These are phyloP conservation scores for Semotilus atromaculatus DNA, from an alignment of 2,797 vertebrate genomes.

Conservation along the genomic window DNA sequence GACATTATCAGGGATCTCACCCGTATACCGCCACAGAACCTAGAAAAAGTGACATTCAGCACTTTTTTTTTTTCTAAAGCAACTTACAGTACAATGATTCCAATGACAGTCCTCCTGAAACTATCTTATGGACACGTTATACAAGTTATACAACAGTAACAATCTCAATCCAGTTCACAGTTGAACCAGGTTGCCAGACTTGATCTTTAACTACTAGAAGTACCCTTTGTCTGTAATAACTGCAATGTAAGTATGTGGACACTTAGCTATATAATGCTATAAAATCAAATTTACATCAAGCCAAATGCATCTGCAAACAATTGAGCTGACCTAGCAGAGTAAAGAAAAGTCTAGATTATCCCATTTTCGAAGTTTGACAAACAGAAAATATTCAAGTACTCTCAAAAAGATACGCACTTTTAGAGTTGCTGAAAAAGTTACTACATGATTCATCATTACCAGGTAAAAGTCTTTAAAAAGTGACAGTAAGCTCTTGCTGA, in stretches of 20 bases:
- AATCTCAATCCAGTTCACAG: background rate
- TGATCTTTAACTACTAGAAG: background rate
- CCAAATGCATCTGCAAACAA: background rate
- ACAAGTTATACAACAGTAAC: background rate
- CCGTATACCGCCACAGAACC: conserved; percentile 92
- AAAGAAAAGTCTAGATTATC: background rate
- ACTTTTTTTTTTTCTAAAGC: background rate
- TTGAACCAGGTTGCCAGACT: background rate
- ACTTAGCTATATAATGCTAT: background rate
- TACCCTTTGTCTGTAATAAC: background rate
- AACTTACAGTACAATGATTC: background rate
- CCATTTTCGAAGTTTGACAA: background rate
- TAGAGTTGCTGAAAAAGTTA: too few relatives aligned
- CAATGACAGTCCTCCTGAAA: background rate
- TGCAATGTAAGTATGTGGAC: background rate
- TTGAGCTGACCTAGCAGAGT: background rate
- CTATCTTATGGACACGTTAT: background rate
- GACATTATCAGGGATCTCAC: conserved; percentile 75
- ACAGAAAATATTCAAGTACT: background rate
- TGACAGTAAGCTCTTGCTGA: background rate
- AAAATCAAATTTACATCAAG: background rate
- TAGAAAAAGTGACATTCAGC: conserved; percentile 55
- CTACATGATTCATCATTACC: background rate
- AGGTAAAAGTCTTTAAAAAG: background rate
- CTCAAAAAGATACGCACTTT: background rate